Percentiles rank a stretch among this genome's conserved stretches.
Conservation (phyloP, 2,888 invertebrate species). For the Rotaria magnacalcarata region DNA sequence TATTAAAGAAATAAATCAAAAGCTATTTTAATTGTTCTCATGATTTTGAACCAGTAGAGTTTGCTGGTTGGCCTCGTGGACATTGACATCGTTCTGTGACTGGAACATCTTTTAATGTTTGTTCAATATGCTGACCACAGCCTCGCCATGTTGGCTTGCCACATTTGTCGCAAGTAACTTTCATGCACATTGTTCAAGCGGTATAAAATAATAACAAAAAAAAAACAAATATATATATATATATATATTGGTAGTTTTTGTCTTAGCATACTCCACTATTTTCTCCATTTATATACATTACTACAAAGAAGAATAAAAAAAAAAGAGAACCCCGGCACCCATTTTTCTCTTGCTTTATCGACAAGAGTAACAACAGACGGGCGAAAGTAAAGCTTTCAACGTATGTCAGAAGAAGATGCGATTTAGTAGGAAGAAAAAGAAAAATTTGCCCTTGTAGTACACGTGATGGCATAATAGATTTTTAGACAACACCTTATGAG, state of each 20-base stretch:
- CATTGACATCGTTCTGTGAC: constrained; percentile 44
- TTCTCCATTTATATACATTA: background rate
- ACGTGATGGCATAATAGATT: background rate
- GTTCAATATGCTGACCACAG: constrained; percentile 46
- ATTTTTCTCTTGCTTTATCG: background rate
- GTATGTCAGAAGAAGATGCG: background rate
- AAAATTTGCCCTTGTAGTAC: background rate
- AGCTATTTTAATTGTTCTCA: too few relatives aligned
- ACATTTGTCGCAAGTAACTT: constrained; percentile 39
- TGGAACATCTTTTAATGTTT: constrained; percentile 45
- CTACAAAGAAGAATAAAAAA: background rate
- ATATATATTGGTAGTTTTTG: background rate
- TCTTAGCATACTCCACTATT: background rate
- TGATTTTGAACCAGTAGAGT: too few relatives aligned
- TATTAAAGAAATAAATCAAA: too few relatives aligned
- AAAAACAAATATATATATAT: too few relatives aligned
- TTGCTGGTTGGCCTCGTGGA: background rate
- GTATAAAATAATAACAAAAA: background rate
- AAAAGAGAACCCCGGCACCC: background rate
- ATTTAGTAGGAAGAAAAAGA: background rate
- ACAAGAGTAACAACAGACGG: background rate
- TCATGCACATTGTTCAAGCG: constrained; percentile 31
- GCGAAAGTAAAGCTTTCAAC: background rate
- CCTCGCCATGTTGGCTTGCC: constrained; percentile 45
- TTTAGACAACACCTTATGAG: background rate